Evolutionary conservation across 2,797 vertebrate species (phyloP).

Genomic region (Acipenser ruthenus): DNA sequence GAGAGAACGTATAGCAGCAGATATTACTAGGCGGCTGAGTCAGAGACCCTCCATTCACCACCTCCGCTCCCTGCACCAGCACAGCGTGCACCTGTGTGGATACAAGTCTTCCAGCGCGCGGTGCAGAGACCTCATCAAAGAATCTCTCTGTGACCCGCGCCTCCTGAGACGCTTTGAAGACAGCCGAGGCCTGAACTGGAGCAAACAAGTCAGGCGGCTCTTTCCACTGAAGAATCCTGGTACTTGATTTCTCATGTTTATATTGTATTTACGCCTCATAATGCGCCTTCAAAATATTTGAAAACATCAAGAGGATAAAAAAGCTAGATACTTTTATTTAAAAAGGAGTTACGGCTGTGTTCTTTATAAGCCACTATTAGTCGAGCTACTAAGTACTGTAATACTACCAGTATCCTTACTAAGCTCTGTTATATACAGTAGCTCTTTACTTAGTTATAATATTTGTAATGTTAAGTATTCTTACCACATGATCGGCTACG

Average conservation of each 20-base stretch:
- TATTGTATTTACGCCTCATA: not conserved
- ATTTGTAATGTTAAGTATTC: no score
- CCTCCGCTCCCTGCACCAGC: not conserved
- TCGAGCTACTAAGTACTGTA: no score
- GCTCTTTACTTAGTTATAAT: no score
- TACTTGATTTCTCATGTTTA: not conserved
- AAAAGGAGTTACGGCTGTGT: no score
- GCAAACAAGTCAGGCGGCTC: not conserved
- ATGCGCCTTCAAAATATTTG: no score
- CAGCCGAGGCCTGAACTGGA: constrained; percentile 8
- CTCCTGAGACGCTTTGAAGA: not conserved
- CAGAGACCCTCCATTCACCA: constrained; percentile 4
- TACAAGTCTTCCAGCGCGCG: not conserved
- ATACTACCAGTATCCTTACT: no score
- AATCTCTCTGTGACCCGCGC: not conserved
- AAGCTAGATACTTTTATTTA: no score
- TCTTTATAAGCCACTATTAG: no score
- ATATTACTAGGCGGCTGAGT: not conserved
- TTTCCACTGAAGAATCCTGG: constrained; percentile 13
- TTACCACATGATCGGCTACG: no score
- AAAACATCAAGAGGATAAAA: no score
- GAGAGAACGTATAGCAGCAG: not conserved
- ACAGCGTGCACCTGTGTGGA: constrained; percentile 12
- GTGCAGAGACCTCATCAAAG: not conserved
- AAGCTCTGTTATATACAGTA: no score